Percentiles rank a stretch among this genome's conserved stretches.
phyloP scores from a whole-genome alignment of 2,113 vertebrate species.

The Prinia subflava region DNA sequence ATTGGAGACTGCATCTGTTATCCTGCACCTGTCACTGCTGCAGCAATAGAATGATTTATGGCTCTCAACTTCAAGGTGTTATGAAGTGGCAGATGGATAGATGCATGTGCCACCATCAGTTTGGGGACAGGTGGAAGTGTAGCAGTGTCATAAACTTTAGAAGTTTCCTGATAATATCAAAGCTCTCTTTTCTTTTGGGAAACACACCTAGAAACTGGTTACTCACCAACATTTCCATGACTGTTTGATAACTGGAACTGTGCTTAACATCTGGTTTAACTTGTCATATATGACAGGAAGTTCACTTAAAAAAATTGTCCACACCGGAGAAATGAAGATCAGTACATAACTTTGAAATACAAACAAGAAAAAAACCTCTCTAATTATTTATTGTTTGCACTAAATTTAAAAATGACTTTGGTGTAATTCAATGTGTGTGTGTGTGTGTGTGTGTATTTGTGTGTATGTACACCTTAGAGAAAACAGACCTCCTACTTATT shows the following conservation, averaged over 20 bases:
- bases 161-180: neutral
- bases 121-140: constrained; percentile 32
- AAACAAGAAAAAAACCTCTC: neutral
- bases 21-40: constrained; percentile 49
- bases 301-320: neutral
- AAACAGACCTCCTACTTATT: neutral
- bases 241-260: neutral
- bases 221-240: neutral
- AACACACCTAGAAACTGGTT: neutral
- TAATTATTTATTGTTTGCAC: neutral
- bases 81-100: constrained; percentile 19
- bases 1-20: constrained; percentile 51
- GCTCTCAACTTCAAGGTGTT: constrained; percentile 3
- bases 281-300: neutral
- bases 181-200: neutral
- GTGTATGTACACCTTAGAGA: neutral
- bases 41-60: constrained; percentile 56
- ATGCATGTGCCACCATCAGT: neutral
- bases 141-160: constrained; percentile 1
- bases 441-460: too few relatives aligned
- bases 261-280: neutral
- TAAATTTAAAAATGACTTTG: neutral
- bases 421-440: neutral
- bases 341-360: neutral
- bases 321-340: neutral